Evolutionary conservation across 1,140 invertebrate genomes (phyloP), one percentile per base, ranked within the genome.

Genomic region (Drosophila seguyi): DNA sequence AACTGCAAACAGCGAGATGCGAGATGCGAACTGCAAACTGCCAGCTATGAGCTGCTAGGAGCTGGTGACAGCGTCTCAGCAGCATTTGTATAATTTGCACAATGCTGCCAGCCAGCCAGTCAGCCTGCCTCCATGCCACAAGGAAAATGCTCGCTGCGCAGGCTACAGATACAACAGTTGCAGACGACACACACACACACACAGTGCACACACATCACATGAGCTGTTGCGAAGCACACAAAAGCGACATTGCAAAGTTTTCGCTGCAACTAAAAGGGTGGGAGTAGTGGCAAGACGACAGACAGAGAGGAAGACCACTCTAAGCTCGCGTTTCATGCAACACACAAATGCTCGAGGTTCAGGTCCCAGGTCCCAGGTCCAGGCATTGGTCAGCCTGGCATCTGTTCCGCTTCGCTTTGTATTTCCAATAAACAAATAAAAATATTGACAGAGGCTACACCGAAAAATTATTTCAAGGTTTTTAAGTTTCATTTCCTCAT

Each of bases 61-160:
- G 34, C 34, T 87, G 84, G 83, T 83, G 84, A 86, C 83, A 86
- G 81, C 68, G 66, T 72, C 68, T 72, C 68, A 58, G 68, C 63
- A 66, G 68, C 75, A 78, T 86, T 86, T 79, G 84, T 88, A 76
- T 73, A 83, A 87, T 87, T 87, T 87, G 50, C 84, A 87, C 83
- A 87, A 87, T 82, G 60, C 52, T 55, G 52, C 52, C 50, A 31
- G 16, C 3, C 27, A 4, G 27, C 27, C 5, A 2, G 25, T 4
- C 10, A 10, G 29, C 27, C 45, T 48, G 27, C 47, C 47, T 31
- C n/a, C 27, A 11, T 53, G 50, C 79, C 76, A 63, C 60, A 55
- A 79, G 80, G 83, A 86, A 83, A 87, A 69, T 75, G 83, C 82
- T 75, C 69, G 79, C 83, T 85, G 79, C 79, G 83, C 79, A 80